Base-by-base conservation (phyloP, 2,888 invertebrate genomes). In the Himalopsyche tibetana region DNA sequence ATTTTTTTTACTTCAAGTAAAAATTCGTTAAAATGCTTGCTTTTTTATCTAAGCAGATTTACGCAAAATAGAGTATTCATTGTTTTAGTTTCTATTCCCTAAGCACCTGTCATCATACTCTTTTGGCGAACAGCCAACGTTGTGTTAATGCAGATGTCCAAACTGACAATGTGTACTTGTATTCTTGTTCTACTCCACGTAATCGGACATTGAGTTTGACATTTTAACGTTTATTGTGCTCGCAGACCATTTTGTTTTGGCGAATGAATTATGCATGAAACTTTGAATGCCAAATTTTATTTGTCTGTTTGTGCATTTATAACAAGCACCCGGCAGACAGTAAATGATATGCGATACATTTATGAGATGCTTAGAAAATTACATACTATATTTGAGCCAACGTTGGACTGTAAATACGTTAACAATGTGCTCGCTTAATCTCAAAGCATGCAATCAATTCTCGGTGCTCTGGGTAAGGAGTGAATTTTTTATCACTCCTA, bases 181-280 rank as follows among this genome's bases (percentile, higher is more conserved):
- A 36, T 12, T 74, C 74, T 28, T 74, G 74, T 74, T 55, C 51
- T 51, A 36, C 28, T 40, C 80, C 56, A 28, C 80, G 63, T 55
- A 80, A 82, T 85, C 84, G 82, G 85, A 82, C 85, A 80, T 51
- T 85, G 85, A 80, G 42, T 55, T 56, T 85, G 85, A 85, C 85
- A 69, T 85, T 85, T 85, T 56, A 82, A 85, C 69, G 82, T 82
- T 80, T 85, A 85, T 85, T 74, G 12, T 74, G 38, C 74, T 74
- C 15, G 74, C 36, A 15, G 80, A 15, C 28, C n/a, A 45, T 74
- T 74, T 74, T 74, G 74, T 74, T 74, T 15, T 36, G 15, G 28
- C 38, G 15, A 38, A 74, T 74, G 74, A 74, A 74, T 74, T 74
- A 74, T 74, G 74, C 74, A 74, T 74, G 74, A 74, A 74, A 74